Percentiles rank a stretch among this genome's conserved stretches.
Evolutionary conservation across 2,113 vertebrate genomes (phyloP).

Genomic region (Pelodiscus sinensis): DNA sequence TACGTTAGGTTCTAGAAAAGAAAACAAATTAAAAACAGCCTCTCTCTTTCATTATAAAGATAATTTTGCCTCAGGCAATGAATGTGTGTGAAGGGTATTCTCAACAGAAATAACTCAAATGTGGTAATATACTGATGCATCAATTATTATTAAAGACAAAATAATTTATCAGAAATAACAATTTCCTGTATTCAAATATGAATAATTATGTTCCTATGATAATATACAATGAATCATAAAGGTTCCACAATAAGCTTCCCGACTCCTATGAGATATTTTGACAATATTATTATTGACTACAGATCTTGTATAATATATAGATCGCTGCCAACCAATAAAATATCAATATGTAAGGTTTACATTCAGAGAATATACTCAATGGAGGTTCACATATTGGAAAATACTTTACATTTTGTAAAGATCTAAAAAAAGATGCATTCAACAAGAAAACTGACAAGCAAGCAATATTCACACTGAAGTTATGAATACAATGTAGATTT

Average conservation of each 20-base stretch:
- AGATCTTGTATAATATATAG: not conserved
- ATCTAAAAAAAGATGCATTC: accelerated
- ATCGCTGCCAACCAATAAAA: not conserved
- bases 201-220: slow-evolving; percentile 64
- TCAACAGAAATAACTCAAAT: slow-evolving; percentile 45
- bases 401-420: not conserved
- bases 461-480: not conserved
- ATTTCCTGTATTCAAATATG: slow-evolving; percentile 57
- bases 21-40: slow-evolving; percentile 18
- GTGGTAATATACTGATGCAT: slow-evolving; percentile 44
- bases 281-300: not conserved
- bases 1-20: not conserved
- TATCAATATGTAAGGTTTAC: not conserved
- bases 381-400: not conserved
- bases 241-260: slow-evolving; percentile 44
- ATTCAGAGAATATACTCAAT: not conserved
- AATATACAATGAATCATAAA: slow-evolving; percentile 61
- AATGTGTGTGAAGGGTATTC: slow-evolving; percentile 23
- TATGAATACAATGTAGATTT: not conserved
- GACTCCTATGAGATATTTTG: not conserved
- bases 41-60: slow-evolving; percentile 20
- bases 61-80: slow-evolving; percentile 12
- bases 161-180: slow-evolving; percentile 71
- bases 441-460: not conserved
- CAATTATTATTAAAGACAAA: slow-evolving; percentile 65